Conservation (phyloP, 2,113 vertebrate genomes). For the Planiliza haematocheilus region DNA sequence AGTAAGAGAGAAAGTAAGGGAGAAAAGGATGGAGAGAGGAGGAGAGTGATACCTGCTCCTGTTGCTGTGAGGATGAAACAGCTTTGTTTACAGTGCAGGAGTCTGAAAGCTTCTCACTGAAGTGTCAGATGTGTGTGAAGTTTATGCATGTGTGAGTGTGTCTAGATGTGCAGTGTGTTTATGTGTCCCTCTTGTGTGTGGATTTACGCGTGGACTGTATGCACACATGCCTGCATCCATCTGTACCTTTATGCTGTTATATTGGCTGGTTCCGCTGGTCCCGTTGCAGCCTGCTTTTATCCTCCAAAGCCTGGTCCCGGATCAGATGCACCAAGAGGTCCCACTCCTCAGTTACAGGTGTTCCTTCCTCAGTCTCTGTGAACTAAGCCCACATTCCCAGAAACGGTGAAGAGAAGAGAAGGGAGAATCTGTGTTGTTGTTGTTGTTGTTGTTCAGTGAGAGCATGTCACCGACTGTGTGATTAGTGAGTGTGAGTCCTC, state of each 20-base stretch:
- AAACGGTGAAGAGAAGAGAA: conserved; percentile 3
- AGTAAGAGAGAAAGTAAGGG: conserved; percentile 17
- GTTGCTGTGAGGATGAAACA: conserved; percentile 54
- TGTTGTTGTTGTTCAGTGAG: conserved; percentile 23
- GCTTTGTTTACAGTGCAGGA: conserved; percentile 53
- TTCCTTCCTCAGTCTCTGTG: neutral
- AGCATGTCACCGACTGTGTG: conserved; percentile 35
- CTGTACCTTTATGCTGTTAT: conserved; percentile 59
- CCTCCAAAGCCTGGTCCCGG: conserved; percentile 24
- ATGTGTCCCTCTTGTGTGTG: conserved; percentile 3
- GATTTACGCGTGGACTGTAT: neutral
- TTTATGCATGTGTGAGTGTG: conserved; percentile 16
- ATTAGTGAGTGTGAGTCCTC: conserved; percentile 20
- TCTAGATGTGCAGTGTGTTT: neutral
- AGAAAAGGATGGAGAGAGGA: conserved; percentile 18
- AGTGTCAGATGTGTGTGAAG: conserved; percentile 40
- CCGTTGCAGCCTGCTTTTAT: conserved; percentile 39
- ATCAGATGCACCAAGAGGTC: conserved; percentile 26
- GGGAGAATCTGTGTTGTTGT: conserved; percentile 2
- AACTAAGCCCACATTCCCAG: conserved; percentile 12
- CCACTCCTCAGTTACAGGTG: conserved; percentile 56
- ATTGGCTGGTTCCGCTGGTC: conserved; percentile 39
- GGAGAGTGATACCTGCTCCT: conserved; percentile 39
- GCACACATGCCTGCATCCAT: conserved; percentile 6
- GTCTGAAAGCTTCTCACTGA: conserved; percentile 27